These are phyloP conservation scores for Ennomos fuscantarius DNA, from an alignment of 2,888 invertebrate species.

Conservation along the genomic window DNA sequence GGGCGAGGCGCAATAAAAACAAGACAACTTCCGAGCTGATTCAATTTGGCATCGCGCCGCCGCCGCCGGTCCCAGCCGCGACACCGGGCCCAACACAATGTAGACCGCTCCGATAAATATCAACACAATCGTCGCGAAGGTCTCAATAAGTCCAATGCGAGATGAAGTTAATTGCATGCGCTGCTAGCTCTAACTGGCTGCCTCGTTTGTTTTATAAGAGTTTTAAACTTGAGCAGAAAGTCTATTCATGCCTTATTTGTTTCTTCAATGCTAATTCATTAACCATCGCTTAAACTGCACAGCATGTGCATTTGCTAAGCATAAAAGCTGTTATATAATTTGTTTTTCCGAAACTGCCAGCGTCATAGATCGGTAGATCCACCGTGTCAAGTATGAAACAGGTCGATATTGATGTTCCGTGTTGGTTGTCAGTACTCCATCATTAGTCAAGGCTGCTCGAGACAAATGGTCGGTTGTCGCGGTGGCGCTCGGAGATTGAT, in stretches of 20 bases:
- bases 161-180: conserved; percentile 15
- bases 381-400: conserved; percentile 35
- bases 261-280: no score
- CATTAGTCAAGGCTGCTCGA: conserved; percentile 52
- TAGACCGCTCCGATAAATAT: conserved; percentile 10
- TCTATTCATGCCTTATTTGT: no score
- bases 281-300: no score
- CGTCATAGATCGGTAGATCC: not conserved
- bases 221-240: no score
- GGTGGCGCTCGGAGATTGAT: conserved; percentile 60
- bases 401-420: conserved; percentile 31
- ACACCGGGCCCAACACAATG: conserved; percentile 5
- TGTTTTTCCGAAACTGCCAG: not conserved
- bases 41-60: conserved; percentile 41
- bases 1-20: conserved; percentile 61
- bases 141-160: conserved; percentile 19
- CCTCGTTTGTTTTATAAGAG: not conserved
- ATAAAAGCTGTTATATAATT: no score
- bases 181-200: conserved; percentile 1
- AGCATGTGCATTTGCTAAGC: no score
- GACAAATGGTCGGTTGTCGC: conserved; percentile 52
- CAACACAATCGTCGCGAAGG: conserved; percentile 19
- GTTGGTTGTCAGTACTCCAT: conserved; percentile 49
- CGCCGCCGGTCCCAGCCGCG: conserved; percentile 7
- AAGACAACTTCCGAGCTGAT: conserved; percentile 47